phyloP scores from a whole-genome alignment of 2,113 vertebrate species.

The Nibea coibor region DNA sequence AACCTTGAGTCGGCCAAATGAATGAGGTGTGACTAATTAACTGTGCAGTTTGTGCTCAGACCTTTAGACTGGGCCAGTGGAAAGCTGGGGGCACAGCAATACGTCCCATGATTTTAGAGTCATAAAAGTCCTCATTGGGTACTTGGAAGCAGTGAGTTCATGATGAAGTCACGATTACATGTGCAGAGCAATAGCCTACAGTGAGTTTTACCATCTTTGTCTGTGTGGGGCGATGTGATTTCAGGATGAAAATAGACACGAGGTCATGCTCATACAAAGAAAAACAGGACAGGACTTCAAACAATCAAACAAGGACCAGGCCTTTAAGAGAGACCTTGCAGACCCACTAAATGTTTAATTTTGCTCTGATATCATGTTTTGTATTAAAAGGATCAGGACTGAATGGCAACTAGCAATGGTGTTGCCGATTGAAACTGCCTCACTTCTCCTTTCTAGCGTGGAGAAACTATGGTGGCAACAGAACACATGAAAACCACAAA shows the following conservation, averaged over 20 bases:
- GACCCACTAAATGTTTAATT: not conserved
- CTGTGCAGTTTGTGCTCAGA: slow-evolving; percentile 50
- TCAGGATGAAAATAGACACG: not conserved
- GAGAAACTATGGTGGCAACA: no score
- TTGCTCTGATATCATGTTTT: not conserved
- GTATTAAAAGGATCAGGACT: not conserved
- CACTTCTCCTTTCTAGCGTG: no score
- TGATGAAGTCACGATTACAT: slow-evolving; percentile 17
- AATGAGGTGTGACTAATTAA: slow-evolving; percentile 79
- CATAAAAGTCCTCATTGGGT: slow-evolving; percentile 23
- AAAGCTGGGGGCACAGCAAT: slow-evolving; percentile 12
- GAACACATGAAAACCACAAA: no score
- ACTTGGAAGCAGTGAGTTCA: slow-evolving; percentile 13
- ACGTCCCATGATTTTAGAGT: slow-evolving; percentile 28
- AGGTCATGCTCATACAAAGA: not conserved
- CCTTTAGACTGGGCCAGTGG: slow-evolving; percentile 33
- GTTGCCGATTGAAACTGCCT: no score
- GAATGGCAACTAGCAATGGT: no score
- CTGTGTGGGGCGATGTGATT: not conserved
- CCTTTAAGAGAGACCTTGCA: not conserved
- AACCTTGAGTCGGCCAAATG: slow-evolving; percentile 74
- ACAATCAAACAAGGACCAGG: not conserved
- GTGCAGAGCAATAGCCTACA: not conserved
- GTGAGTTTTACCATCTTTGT: slow-evolving; percentile 16
- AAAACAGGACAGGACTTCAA: not conserved